These are phyloP conservation scores for Agrilus cyanescens DNA, from an alignment of 2,888 invertebrate species.

Conservation along the genomic window DNA sequence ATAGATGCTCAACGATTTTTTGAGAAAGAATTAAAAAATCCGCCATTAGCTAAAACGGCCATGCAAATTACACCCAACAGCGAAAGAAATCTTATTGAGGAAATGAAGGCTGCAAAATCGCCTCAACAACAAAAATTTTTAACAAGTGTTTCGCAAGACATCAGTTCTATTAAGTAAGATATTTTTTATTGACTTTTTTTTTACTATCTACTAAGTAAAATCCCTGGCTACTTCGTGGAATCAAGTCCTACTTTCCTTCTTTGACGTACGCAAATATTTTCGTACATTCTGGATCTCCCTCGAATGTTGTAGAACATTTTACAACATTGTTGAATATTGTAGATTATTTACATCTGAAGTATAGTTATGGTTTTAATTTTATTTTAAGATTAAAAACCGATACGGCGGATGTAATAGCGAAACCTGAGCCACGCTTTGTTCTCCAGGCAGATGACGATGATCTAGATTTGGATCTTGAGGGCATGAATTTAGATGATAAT, in stretches of 20 bases:
- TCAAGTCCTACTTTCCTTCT: too few species aligned
- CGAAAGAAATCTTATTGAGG: slow-evolving; percentile 58
- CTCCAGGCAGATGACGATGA: slow-evolving; percentile 42
- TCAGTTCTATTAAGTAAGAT: background rate
- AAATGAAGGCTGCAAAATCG: slow-evolving; percentile 46
- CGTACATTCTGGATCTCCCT: too few species aligned
- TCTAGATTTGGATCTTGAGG: slow-evolving; percentile 73
- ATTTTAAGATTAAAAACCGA: too few species aligned
- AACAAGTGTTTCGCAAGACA: too few species aligned
- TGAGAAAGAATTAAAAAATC: slow-evolving; percentile 34
- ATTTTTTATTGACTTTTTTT: background rate
- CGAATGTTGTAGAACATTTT: too few species aligned
- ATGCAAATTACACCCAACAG: slow-evolving; percentile 44
- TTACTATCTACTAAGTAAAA: too few species aligned
- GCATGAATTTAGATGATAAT: slow-evolving; percentile 66
- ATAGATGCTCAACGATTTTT: slow-evolving; percentile 60
- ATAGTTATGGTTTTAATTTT: background rate
- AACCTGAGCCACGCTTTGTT: background rate
- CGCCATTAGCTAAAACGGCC: slow-evolving; percentile 49
- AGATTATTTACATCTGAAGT: too few species aligned
- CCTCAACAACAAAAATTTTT: background rate
- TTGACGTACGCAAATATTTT: too few species aligned
- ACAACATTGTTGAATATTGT: too few species aligned
- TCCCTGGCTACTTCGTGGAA: too few species aligned
- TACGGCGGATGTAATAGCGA: too few species aligned